Percentiles rank a stretch among this genome's conserved stretches.
Conservation (phyloP, 2,888 invertebrate genomes). For the Calliopum simillimum region DNA sequence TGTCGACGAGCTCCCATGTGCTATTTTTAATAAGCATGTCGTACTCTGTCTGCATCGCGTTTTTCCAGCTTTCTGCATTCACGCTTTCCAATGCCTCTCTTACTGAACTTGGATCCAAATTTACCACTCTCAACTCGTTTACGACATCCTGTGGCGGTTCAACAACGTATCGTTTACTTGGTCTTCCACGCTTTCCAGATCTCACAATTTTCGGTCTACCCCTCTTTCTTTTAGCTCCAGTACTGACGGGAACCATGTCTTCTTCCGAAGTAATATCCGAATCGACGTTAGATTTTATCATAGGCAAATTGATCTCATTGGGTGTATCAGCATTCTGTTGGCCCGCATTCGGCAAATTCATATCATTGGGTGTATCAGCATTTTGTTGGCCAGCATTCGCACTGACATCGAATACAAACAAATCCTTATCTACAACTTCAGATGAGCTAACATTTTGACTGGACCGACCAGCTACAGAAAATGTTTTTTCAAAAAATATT, state of each 20-base stretch:
- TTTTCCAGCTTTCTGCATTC: slow-evolving; percentile 38
- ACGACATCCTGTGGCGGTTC: slow-evolving; percentile 13
- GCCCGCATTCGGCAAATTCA: neutral
- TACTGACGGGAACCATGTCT: neutral
- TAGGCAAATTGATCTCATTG: neutral
- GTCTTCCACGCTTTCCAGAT: slow-evolving; percentile 28
- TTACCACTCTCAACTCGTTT: neutral
- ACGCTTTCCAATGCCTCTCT: slow-evolving; percentile 34
- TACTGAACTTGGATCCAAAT: slow-evolving; percentile 32
- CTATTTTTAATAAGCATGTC: slow-evolving; percentile 46
- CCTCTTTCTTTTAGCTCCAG: slow-evolving; percentile 5
- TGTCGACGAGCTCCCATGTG: slow-evolving; percentile 47
- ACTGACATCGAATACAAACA: neutral
- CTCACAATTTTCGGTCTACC: slow-evolving; percentile 34
- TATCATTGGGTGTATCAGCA: neutral
- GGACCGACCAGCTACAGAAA: slow-evolving; percentile 27
- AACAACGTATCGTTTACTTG: slow-evolving; percentile 31
- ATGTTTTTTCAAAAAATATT: slow-evolving; percentile 44
- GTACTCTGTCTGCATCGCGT: slow-evolving; percentile 49
- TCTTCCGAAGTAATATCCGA: neutral
- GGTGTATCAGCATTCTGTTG: neutral
- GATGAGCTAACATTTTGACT: neutral
- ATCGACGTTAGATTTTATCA: neutral
- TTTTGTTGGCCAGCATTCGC: neutral
- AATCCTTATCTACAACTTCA: neutral